Evolutionary conservation across 2,888 invertebrate genomes (phyloP).

Genomic region (Lissocephala sabroskyi): DNA sequence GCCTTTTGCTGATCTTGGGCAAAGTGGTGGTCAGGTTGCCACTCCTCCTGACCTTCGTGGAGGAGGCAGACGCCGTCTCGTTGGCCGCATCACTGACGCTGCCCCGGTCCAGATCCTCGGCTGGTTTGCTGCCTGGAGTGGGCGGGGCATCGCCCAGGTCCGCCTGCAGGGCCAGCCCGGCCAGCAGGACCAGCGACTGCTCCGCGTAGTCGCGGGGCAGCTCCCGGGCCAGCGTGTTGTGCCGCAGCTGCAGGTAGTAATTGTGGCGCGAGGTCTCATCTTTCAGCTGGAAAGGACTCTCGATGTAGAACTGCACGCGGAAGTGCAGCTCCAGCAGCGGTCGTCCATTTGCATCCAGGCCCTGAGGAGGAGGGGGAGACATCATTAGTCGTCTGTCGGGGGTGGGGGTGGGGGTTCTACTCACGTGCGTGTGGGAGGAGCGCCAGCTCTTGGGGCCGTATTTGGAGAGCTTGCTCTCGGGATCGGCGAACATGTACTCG

Average conservation of each 20-base stretch:
- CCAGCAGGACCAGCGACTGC: conserved; percentile 84
- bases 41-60: not conserved
- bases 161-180: conserved; percentile 92
- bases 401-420: conserved; percentile 60
- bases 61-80: not conserved
- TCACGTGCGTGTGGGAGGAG: conserved; percentile 91
- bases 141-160: conserved; percentile 86
- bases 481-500: conserved; percentile 95
- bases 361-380: conserved; percentile 74
- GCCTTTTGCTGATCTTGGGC: conserved; percentile 64
- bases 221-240: conserved; percentile 85
- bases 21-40: conserved; percentile 53
- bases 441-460: conserved; percentile 98
- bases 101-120: conserved; percentile 18
- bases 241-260: conserved; percentile 94
- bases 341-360: conserved; percentile 90
- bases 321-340: conserved; percentile 92
- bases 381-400: not conserved
- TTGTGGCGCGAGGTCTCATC: conserved; percentile 94
- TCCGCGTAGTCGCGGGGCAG: conserved; percentile 74
- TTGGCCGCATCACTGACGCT: conserved; percentile 13
- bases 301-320: conserved; percentile 94
- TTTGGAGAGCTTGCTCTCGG: conserved; percentile 95
- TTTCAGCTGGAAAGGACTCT: conserved; percentile 90
- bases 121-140: conserved; percentile 66